A percentile compares a stretch with the other conserved stretches of the same genome.
phyloP scores from a whole-genome alignment of 2,888 invertebrate species.

The Drosophila algonquin region DNA sequence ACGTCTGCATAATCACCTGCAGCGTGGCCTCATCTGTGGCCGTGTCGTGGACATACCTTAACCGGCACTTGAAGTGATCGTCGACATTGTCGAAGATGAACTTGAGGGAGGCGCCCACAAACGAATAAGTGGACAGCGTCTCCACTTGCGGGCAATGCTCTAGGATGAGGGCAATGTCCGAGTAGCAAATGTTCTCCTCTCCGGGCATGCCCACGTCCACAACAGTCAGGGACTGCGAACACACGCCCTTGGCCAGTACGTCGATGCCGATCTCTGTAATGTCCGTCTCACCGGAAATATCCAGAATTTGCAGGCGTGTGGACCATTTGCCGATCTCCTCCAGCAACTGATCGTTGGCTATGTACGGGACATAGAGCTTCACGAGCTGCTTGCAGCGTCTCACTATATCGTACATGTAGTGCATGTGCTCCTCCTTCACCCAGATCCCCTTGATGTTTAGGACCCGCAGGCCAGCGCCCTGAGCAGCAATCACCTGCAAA shows the following conservation, averaged over 20 bases:
- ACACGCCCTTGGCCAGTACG: slow-evolving; percentile 85
- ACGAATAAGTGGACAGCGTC: slow-evolving; percentile 88
- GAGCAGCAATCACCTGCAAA: slow-evolving; percentile 86
- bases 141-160: slow-evolving; percentile 87
- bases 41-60: slow-evolving; percentile 88
- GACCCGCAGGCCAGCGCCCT: slow-evolving; percentile 87
- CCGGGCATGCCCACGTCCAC: slow-evolving; percentile 89
- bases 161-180: slow-evolving; percentile 87
- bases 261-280: slow-evolving; percentile 88
- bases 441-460: slow-evolving; percentile 90
- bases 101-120: slow-evolving; percentile 87
- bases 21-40: slow-evolving; percentile 86
- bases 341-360: slow-evolving; percentile 88
- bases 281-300: slow-evolving; percentile 89
- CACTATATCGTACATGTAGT: slow-evolving; percentile 87
- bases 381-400: slow-evolving; percentile 86
- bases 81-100: slow-evolving; percentile 86
- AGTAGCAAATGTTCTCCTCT: slow-evolving; percentile 88
- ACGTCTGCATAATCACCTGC: slow-evolving; percentile 86
- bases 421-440: slow-evolving; percentile 89
- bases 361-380: slow-evolving; percentile 88
- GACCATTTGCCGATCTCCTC: slow-evolving; percentile 86
- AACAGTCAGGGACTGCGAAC: slow-evolving; percentile 86
- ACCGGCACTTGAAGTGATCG: slow-evolving; percentile 86
- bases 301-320: slow-evolving; percentile 86